These are phyloP conservation scores for Polyergus mexicanus DNA, from an alignment of 1,140 invertebrate genomes.

Conservation along the genomic window DNA sequence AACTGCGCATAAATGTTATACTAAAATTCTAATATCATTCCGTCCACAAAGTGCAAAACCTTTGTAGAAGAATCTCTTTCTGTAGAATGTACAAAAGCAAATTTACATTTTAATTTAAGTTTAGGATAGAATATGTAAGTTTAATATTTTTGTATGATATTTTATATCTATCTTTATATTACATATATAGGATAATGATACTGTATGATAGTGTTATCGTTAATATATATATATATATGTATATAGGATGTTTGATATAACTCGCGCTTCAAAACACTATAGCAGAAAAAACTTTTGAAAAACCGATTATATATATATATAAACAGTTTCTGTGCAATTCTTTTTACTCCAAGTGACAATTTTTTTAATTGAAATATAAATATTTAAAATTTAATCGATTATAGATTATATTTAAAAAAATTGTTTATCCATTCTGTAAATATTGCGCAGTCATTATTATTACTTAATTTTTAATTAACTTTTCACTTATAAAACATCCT, in stretches of 20 bases:
- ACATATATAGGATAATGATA: not conserved
- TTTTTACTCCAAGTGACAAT: not conserved
- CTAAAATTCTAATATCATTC: slow-evolving; percentile 66
- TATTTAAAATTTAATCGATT: not conserved
- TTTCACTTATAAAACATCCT: slow-evolving; percentile 6
- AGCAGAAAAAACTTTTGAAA: not conserved
- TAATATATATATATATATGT: not conserved
- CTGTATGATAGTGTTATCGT: slow-evolving; percentile 34
- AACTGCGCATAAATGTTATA: slow-evolving; percentile 27
- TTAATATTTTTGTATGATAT: slow-evolving; percentile 75
- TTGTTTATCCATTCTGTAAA: no score
- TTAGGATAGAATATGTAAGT: slow-evolving; percentile 57
- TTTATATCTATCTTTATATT: slow-evolving; percentile 61
- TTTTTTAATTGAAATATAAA: not conserved
- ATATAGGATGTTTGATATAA: not conserved
- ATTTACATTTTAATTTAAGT: slow-evolving; percentile 62
- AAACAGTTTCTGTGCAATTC: not conserved
- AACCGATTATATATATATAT: not conserved
- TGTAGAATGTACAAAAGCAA: slow-evolving; percentile 52
- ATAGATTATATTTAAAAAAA: not conserved
- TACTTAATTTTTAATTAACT: not conserved
- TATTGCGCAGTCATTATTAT: not conserved
- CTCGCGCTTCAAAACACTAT: slow-evolving; percentile 4
- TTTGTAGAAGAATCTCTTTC: slow-evolving; percentile 17
- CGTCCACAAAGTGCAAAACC: slow-evolving; percentile 70